A percentile compares a stretch with the other conserved stretches of the same genome.
phyloP scores from a whole-genome alignment of 2,797 vertebrate genomes.

The Podargus strigoides region DNA sequence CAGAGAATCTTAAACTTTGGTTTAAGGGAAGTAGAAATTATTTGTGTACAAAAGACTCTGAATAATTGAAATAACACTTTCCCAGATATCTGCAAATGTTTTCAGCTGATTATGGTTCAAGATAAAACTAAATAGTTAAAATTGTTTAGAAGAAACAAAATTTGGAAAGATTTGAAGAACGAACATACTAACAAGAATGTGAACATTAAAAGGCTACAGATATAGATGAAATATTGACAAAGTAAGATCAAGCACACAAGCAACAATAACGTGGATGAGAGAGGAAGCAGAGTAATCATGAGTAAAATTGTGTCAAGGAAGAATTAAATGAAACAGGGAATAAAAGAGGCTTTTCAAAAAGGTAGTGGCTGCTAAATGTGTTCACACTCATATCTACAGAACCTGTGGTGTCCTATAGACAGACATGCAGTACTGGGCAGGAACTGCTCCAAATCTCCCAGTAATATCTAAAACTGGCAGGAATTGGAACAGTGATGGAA shows the following conservation, averaged over 20 bases:
- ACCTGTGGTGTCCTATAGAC: fast-evolving
- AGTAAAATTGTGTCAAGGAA: background rate
- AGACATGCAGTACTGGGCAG: background rate
- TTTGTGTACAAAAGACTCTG: too few species aligned
- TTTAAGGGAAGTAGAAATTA: too few species aligned
- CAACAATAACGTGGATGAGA: background rate
- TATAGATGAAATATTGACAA: background rate
- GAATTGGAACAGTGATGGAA: background rate
- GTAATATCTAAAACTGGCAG: background rate
- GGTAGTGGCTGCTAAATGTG: too few species aligned
- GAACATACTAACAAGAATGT: background rate
- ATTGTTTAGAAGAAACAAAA: background rate
- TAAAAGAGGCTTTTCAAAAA: background rate
- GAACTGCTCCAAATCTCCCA: background rate
- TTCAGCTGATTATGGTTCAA: background rate
- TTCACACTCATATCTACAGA: background rate
- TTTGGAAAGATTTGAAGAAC: background rate
- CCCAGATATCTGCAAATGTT: background rate
- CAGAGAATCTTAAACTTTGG: too few species aligned
- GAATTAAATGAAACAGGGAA: background rate
- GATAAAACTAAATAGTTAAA: background rate
- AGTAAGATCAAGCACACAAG: background rate
- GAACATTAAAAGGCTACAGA: background rate
- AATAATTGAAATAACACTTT: background rate
- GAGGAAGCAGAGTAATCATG: background rate